phyloP scores from a whole-genome alignment of 2,113 vertebrate species.

The Hippopotamus amphibius region DNA sequence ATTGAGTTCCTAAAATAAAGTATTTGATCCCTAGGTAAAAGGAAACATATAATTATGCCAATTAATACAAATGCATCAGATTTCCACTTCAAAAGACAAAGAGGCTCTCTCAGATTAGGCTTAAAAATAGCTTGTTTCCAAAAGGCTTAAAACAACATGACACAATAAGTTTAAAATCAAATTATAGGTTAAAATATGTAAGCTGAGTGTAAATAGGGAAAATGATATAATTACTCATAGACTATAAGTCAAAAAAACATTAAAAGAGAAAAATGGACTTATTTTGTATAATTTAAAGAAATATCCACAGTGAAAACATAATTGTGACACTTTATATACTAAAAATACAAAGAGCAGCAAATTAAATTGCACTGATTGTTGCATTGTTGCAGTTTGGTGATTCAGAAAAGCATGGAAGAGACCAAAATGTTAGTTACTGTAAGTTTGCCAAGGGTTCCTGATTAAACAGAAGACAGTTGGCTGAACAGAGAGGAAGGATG shows the following conservation, averaged over 20 bases:
- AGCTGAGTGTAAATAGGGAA: background rate
- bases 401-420: background rate
- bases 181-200: background rate
- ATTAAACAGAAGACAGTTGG: background rate
- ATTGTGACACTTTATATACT: background rate
- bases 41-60: slow-evolving; percentile 17
- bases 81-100: slow-evolving; percentile 13
- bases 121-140: slow-evolving; percentile 30
- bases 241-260: background rate
- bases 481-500: background rate
- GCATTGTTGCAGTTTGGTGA: background rate
- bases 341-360: background rate
- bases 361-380: background rate
- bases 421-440: background rate
- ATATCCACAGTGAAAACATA: background rate
- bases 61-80: background rate
- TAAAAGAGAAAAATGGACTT: background rate
- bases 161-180: background rate
- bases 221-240: background rate
- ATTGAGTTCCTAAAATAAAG: background rate
- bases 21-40: background rate
- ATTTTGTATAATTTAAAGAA: background rate
- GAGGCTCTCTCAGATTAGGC: background rate
- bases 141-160: background rate
- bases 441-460: background rate